Evolutionary conservation across 30 jellyfish, hydroid and myxozoan genomes (phyloP), one percentile per base, ranked within the genome.

Genomic region (Pseudorhiza aurosa): DNA sequence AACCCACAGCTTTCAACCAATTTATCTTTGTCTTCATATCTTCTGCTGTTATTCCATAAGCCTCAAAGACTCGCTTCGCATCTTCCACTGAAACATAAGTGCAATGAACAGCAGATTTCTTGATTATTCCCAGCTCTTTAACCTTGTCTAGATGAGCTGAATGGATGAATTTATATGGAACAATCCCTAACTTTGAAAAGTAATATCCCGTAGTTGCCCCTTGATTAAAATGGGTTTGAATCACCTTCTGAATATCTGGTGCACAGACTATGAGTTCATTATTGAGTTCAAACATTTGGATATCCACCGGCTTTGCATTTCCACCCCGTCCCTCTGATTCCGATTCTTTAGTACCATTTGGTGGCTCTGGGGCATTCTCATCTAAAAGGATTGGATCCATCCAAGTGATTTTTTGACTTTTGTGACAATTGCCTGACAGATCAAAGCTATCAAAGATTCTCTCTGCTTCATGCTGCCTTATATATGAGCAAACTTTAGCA

Each of bases 121-220:
- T 93, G 39, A 93, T 87, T 22, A 93, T 93, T 18, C 96, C 96
- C 22, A 93, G 93, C 57, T 93, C 95, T 35, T 93, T 93, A 2
- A 93, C 93, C 55, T 93, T 93, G 55, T 93, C 99, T 4, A 93
- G 71, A 59, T 93, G 99, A 4, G 90, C 94, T 17, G 99, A 68
- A 50, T 93, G 97, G 26, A 93, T 83, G 58, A 93, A 93, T 64
- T 93, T 93, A 79, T 80, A 93, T n/a, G 99, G 99, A 28, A 93
- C 97, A 65, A 93, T 93, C 10, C 99, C 99, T 46, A 93, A 81
- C 75, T 93, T 93, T 12, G 99, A 68, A 71, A 93, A 93, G 27
- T 93, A 93, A 71, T 93, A 93, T 32, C 99, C 99, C 19, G 88
- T 87, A 6, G 99, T 87, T 6, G 99, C 99, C 2, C 99, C 99